Base-by-base conservation (phyloP, 2,888 invertebrate genomes). In the Ectemnius continuus region DNA sequence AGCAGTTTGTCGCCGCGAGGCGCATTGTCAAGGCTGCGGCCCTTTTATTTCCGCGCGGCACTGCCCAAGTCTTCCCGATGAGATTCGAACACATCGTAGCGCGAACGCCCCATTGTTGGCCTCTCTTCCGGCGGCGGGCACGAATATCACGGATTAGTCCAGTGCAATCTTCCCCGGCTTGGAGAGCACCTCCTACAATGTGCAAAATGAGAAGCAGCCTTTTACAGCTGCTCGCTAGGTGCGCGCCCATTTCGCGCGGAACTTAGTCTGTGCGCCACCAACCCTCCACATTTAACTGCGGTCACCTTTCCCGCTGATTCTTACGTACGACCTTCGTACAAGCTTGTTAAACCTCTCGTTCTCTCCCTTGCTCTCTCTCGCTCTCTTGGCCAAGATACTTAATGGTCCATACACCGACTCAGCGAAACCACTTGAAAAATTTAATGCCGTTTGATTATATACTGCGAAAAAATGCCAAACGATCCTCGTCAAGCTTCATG, bases 121-220 rank as follows among this genome's bases (percentile, higher is more conserved):
- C 65, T 48, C 65, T 20, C 47, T 75, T 65, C 60, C 23, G 65
- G 8, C 63, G 52, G 59, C 63, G 66, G 63, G 57, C 59, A 61
- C 66, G 61, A 70, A 36, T 36, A 78, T 72, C 73, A 62, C 61
- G 68, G 70, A 79, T 79, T 72, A 81, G 73, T 75, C 60, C 76
- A 71, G 36, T 69, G 36, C 72, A 56, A 76, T 76, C 72, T 76
- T 70, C 68, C 23, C 16, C 67, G 69, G 47, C 59, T 77, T 71
- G 67, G 67, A 66, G 71, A 57, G 75, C 72, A 47, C 61, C 75
- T 28, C 69, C 76, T 77, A 72, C 72, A 81, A 74, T 72, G 67
- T 70, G 62, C 71, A 78, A 80, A 80, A 80, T 66, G 76, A 79
- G 79, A 72, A 78, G 68, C 68, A 62, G 68, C 67, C 70, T 73